Evolutionary conservation across 2,888 invertebrate species (phyloP).

Genomic region (Frankliniella intonsa): DNA sequence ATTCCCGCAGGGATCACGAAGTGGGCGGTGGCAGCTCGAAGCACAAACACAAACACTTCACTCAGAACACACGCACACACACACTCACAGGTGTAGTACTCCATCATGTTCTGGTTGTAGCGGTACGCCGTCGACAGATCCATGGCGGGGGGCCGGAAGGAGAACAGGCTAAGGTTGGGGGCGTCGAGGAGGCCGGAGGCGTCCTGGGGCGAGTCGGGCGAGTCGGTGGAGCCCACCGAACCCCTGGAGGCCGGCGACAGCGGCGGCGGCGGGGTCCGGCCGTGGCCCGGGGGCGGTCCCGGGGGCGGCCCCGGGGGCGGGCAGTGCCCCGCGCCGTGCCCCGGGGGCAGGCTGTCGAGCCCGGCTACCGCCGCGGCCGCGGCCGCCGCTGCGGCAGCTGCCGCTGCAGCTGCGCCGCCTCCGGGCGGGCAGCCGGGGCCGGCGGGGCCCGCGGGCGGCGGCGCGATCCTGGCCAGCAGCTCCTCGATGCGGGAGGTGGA

Average conservation of each 20-base stretch:
- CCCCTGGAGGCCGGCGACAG: constrained; percentile 28
- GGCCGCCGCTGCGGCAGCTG: not conserved
- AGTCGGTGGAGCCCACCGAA: not conserved
- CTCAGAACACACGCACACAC: not conserved
- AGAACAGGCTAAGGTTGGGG: constrained; percentile 43
- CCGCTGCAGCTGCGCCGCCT: not conserved
- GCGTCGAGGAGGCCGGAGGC: constrained; percentile 41
- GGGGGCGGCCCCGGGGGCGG: constrained; percentile 27
- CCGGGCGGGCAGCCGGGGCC: not conserved
- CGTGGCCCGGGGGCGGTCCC: constrained; percentile 44
- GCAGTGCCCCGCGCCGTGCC: constrained; percentile 41
- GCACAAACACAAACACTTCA: not conserved
- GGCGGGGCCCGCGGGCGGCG: constrained; percentile 20
- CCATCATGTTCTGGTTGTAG: constrained; percentile 98
- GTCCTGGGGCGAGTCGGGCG: constrained; percentile 30
- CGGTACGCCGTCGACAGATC: constrained; percentile 91
- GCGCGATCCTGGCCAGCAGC: constrained; percentile 26
- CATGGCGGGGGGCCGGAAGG: constrained; percentile 56
- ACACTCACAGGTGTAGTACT: constrained; percentile 92
- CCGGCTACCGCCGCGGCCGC: constrained; percentile 25
- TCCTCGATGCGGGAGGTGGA: constrained; percentile 29
- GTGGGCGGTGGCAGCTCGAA: not conserved
- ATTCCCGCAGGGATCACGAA: too few relatives aligned
- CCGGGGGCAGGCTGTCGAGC: constrained; percentile 40
- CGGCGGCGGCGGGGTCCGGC: constrained; percentile 18